A percentile compares a stretch with the other conserved stretches of the same genome.
These are phyloP conservation scores for Odontamblyopus lacepedii DNA, from an alignment of 2,797 vertebrate genomes.

Conservation along the genomic window DNA sequence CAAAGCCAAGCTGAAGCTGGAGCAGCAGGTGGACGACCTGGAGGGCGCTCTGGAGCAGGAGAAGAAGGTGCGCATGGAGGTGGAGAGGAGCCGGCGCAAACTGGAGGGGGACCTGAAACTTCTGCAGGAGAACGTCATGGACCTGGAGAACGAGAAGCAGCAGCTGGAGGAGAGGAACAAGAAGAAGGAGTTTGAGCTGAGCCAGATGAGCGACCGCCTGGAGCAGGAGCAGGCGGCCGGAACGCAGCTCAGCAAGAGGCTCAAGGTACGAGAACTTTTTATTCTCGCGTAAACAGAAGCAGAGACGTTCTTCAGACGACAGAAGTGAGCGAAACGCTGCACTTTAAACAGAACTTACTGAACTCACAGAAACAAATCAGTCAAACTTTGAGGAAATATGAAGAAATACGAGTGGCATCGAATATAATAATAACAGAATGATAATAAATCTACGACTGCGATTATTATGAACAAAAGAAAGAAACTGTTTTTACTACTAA, in stretches of 20 bases:
- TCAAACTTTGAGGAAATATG: too few relatives aligned
- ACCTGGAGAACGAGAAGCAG: constrained; percentile 86
- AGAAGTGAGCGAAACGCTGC: too few relatives aligned
- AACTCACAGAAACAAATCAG: too few relatives aligned
- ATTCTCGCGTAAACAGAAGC: too few relatives aligned
- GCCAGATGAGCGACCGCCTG: neutral
- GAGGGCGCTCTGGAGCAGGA: constrained; percentile 92
- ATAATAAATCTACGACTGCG: too few relatives aligned
- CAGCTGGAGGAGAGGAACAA: constrained; percentile 86
- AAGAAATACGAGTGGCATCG: too few relatives aligned
- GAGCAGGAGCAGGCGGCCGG: neutral
- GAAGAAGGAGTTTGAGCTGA: constrained; percentile 74
- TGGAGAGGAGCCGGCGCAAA: constrained; percentile 88
- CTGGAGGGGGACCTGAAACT: constrained; percentile 88
- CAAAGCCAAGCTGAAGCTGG: constrained; percentile 88
- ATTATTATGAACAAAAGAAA: too few relatives aligned
- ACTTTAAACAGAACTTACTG: too few relatives aligned
- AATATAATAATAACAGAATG: too few relatives aligned
- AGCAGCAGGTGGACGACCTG: constrained; percentile 89
- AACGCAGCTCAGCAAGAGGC: neutral
- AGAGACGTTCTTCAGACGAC: too few relatives aligned
- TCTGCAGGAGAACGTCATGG: constrained; percentile 87
- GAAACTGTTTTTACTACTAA: too few relatives aligned
- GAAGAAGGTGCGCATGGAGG: constrained; percentile 90
- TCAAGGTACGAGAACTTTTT: neutral